These are phyloP conservation scores for Seira musarum DNA, from an alignment of 2,888 invertebrate genomes.

Conservation along the genomic window DNA sequence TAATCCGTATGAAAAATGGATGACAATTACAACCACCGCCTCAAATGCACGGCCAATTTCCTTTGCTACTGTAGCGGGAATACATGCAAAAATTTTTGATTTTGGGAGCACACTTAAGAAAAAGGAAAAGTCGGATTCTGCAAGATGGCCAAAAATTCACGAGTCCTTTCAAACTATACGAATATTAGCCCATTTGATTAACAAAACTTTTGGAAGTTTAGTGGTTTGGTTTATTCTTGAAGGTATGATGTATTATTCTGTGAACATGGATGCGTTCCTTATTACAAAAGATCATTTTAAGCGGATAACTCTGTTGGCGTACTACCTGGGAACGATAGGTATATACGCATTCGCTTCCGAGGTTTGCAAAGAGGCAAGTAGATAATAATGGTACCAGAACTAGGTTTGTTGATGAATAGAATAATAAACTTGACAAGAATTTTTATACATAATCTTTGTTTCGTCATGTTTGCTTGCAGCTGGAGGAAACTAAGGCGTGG, in stretches of 20 bases:
- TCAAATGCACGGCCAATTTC: too few relatives aligned
- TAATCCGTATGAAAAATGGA: conserved; percentile 24
- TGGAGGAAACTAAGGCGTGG: conserved; percentile 22
- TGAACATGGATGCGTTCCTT: not conserved
- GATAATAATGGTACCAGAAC: not conserved
- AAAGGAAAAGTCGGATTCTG: not conserved
- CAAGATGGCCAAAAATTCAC: conserved; percentile 27
- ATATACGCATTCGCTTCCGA: not conserved
- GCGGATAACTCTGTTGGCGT: not conserved
- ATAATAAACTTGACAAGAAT: too few relatives aligned
- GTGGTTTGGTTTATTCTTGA: conserved; percentile 1
- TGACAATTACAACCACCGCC: not conserved
- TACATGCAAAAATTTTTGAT: not conserved
- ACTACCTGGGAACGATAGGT: not conserved
- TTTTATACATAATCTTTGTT: too few relatives aligned
- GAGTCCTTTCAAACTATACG: conserved; percentile 5
- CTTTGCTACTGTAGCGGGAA: not conserved
- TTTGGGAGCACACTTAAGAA: not conserved
- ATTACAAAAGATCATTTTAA: not conserved
- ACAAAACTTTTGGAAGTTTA: not conserved
- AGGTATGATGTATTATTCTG: not conserved
- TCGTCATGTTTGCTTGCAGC: not conserved
- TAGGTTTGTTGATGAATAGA: not conserved
- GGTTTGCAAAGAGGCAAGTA: not conserved
- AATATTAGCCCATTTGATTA: not conserved